A percentile compares a stretch with the other conserved stretches of the same genome.
Evolutionary conservation across 2,113 vertebrate genomes (phyloP).

Genomic region (Pituophis catenifer): DNA sequence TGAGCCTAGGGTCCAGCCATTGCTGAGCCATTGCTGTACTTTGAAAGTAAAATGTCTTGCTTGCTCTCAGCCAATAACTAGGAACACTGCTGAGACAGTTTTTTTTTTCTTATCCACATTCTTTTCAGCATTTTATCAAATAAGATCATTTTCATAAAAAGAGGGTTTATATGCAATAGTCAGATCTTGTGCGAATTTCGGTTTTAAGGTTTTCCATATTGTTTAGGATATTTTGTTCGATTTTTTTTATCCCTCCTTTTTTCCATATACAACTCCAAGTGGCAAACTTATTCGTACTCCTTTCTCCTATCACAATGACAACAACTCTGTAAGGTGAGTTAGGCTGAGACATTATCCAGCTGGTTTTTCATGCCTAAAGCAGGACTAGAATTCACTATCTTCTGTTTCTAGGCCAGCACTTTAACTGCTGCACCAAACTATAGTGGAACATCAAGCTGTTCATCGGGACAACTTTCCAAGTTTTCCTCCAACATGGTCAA

Average conservation of each 20-base stretch:
- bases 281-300: too few relatives aligned
- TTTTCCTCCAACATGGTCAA: background rate
- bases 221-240: background rate
- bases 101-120: background rate
- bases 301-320: too few relatives aligned
- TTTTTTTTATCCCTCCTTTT: too few relatives aligned
- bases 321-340: too few relatives aligned
- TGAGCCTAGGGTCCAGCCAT: background rate
- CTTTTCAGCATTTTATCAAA: background rate
- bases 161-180: background rate
- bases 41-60: background rate
- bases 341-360: too few relatives aligned
- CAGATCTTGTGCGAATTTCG: background rate
- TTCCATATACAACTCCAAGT: too few relatives aligned
- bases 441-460: too few relatives aligned
- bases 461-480: background rate
- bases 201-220: background rate
- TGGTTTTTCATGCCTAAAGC: too few relatives aligned
- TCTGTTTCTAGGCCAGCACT: too few relatives aligned
- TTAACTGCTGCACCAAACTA: too few relatives aligned
- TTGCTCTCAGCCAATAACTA: background rate
- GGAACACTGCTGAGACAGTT: background rate
- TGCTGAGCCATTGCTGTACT: background rate
- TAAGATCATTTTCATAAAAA: background rate
- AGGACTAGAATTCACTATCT: too few relatives aligned